Conservation (phyloP, 2,797 vertebrate species). For the Galaxias olidus region DNA sequence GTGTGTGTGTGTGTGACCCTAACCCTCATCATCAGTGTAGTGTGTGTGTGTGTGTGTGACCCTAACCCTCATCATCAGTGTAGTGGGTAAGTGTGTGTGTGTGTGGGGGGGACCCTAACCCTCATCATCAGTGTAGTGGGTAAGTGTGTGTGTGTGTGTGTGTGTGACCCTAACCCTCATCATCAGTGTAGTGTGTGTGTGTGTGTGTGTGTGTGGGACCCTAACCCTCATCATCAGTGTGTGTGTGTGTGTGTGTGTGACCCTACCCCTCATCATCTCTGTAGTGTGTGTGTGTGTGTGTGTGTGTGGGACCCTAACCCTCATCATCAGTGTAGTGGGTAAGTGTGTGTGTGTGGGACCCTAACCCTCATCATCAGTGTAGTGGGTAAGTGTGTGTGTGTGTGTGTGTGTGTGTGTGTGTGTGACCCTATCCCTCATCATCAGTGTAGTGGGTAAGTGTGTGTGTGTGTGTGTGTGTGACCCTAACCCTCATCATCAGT, state of each 20-base stretch:
- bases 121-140: slow-evolving; percentile 82
- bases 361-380: slow-evolving; percentile 83
- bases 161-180: too few species aligned
- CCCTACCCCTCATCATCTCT: too few species aligned
- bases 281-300: too few species aligned
- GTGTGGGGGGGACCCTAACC: slow-evolving; percentile 29
- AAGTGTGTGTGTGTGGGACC: too few species aligned
- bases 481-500: neutral
- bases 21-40: slow-evolving; percentile 82
- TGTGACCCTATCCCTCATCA: neutral
- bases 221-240: neutral
- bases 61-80: slow-evolving; percentile 60
- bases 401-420: slow-evolving; percentile 7
- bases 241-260: too few species aligned
- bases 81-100: too few species aligned
- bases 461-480: too few species aligned
- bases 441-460: too few species aligned
- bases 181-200: too few species aligned
- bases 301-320: too few species aligned
- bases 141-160: too few species aligned
- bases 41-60: slow-evolving; percentile 74
- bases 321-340: too few species aligned
- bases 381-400: slow-evolving; percentile 81
- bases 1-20: slow-evolving; percentile 29
- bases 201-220: slow-evolving; percentile 73